Evolutionary conservation across 1,140 invertebrate species (phyloP).

Genomic region (Theocolax elegans): DNA sequence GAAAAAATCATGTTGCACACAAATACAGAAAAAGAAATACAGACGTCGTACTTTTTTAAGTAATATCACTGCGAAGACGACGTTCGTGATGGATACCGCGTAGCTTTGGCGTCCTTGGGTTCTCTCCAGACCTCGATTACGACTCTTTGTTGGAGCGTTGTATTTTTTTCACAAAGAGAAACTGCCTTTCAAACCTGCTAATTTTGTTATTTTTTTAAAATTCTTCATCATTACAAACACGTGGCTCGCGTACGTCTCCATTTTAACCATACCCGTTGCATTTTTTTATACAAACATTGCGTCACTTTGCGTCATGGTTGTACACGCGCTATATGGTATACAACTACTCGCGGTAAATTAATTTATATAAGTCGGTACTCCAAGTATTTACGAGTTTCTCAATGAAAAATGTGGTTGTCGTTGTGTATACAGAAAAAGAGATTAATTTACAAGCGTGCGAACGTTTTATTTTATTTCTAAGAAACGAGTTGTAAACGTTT

Average conservation of each 20-base stretch:
- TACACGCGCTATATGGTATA: neutral
- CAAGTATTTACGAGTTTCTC: neutral
- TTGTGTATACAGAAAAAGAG: too few species aligned
- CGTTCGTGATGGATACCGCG: conserved; percentile 29
- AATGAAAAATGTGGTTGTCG: neutral
- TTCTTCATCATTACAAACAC: neutral
- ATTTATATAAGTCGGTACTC: neutral
- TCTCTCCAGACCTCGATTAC: conserved; percentile 28
- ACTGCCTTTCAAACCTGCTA: neutral
- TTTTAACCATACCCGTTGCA: neutral
- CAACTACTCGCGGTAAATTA: neutral
- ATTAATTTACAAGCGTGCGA: too few species aligned
- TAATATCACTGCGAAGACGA: conserved; percentile 18
- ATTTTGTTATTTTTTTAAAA: conserved; percentile 24
- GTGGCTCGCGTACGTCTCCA: too few species aligned
- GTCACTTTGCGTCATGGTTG: conserved; percentile 13
- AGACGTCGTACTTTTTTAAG: conserved; percentile 15
- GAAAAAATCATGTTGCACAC: neutral
- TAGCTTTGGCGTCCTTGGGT: conserved; percentile 31
- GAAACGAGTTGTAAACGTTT: too few species aligned
- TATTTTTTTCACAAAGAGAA: conserved; percentile 16
- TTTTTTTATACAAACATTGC: conserved; percentile 20
- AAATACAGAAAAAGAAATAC: neutral
- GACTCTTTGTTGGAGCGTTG: conserved; percentile 32
- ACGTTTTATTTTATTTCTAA: too few species aligned